Base-by-base conservation (phyloP, 2,113 vertebrate genomes). In the Oreochromis tanganicae region DNA sequence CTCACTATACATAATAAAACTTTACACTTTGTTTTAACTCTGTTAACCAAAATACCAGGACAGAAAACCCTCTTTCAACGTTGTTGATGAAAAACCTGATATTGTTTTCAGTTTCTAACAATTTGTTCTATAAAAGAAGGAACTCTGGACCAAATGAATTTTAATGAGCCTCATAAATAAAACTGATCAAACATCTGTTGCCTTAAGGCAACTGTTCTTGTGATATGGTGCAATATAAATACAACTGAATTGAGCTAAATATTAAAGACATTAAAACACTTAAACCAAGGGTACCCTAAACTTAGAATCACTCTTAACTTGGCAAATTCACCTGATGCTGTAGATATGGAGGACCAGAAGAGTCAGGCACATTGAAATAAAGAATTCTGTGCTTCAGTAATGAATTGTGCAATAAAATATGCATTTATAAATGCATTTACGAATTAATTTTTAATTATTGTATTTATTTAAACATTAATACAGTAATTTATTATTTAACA, bases 351-450 rank as follows among this genome's bases (percentile, higher is more conserved):
- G 54, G 54, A 55, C 54, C 54, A 55, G 54, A 55, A 55, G 0
- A 24, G 0, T 12, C 54, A 55, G 54, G 54, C 54, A 55, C 54
- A 24, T 24, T 0, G n/a, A 55, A 55, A 24, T 55, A 55, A 55
- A 55, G n/a, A 55, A 55, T 55, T 55, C 54, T 55, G 54, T 55
- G 54, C 54, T 55, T 55, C 54, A 55, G 12, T 24, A 21, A 55
- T 12, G 54, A 55, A 55, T 55, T 55, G 54, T 63, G 59, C 17
- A 63, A n/a, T 63, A 63, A 63, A 0, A 63, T 63, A 63, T 63
- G 59, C 59, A n/a, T 63, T 57, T 57, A 27, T 57, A 57, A 29
- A 57, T 57, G 8, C 13, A 57, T 57, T 63, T 63, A 63, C 4
- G 1, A 63, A 1, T 63, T 19, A 10, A 11, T 63, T 36, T 63